Evolutionary conservation across 2,113 vertebrate genomes (phyloP).

Genomic region (Ophiodon elongatus): DNA sequence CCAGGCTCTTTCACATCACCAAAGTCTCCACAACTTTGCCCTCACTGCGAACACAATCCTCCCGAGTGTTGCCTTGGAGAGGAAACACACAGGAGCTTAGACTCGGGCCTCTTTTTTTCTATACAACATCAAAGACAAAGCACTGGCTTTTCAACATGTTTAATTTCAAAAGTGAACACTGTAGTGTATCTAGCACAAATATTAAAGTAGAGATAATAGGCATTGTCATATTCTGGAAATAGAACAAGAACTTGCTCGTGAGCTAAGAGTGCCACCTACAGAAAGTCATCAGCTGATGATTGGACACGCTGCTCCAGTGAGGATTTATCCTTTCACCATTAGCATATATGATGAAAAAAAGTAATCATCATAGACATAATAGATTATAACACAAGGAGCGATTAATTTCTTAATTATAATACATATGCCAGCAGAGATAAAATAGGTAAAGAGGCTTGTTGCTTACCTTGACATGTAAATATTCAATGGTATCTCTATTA

Average conservation of each 20-base stretch:
- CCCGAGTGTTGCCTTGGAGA: constrained; percentile 46
- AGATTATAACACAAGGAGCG: not conserved
- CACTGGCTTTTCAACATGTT: not conserved
- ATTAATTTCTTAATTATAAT: not conserved
- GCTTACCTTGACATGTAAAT: not conserved
- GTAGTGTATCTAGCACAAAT: not conserved
- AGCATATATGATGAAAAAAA: not conserved
- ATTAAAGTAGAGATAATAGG: not conserved
- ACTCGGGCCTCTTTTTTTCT: constrained; percentile 1
- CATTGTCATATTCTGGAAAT: constrained; percentile 5
- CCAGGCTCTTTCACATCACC: constrained; percentile 38
- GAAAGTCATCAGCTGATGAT: not conserved
- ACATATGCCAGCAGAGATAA: not conserved
- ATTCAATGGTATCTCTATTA: not conserved
- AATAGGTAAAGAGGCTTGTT: not conserved
- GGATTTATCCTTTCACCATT: not conserved
- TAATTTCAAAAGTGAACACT: constrained; percentile 3
- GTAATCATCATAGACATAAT: not conserved
- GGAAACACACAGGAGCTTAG: constrained; percentile 31
- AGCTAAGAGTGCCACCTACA: not conserved
- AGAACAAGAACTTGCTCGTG: not conserved
- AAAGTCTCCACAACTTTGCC: constrained; percentile 30
- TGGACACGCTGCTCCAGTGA: not conserved
- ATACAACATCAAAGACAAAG: constrained; percentile 26
- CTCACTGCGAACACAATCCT: constrained; percentile 31